phyloP scores from a whole-genome alignment of 2,797 vertebrate genomes.

The Basileuterus tristriatus region DNA sequence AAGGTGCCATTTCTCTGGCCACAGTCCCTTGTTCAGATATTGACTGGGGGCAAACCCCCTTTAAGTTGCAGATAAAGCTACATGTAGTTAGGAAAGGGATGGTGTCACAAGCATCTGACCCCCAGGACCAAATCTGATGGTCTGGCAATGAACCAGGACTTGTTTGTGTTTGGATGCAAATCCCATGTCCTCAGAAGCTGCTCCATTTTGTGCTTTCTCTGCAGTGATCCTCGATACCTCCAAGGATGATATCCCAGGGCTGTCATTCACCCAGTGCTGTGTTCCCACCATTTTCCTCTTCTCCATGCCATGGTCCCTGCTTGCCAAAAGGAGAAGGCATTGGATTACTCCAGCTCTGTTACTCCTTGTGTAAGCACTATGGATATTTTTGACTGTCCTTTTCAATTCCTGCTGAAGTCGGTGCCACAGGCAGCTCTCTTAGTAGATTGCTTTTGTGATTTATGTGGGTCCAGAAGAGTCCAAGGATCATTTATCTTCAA shows the following conservation, averaged over 20 bases:
- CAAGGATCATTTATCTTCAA: constrained; percentile 81
- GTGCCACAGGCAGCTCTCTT: constrained; percentile 74
- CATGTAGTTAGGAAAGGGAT: not conserved
- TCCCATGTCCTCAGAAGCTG: not conserved
- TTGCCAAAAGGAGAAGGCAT: not conserved
- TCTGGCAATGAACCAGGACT: rapidly evolving
- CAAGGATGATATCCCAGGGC: not conserved
- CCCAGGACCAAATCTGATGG: not conserved
- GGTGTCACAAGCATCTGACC: not conserved
- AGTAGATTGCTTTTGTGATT: constrained; percentile 81
- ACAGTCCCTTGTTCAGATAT: not conserved
- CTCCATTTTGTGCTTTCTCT: not conserved
- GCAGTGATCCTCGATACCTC: not conserved
- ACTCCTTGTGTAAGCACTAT: constrained; percentile 55
- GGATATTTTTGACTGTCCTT: constrained; percentile 73
- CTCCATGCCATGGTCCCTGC: not conserved
- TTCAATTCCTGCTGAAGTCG: constrained; percentile 66
- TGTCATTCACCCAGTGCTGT: not conserved
- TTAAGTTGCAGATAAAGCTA: not conserved
- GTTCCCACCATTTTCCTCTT: not conserved
- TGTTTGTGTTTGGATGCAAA: not conserved
- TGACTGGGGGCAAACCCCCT: rapidly evolving
- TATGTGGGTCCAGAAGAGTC: constrained; percentile 77
- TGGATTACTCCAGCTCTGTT: constrained; percentile 18
- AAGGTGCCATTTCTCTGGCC: not conserved